phyloP scores from a whole-genome alignment of 2,113 vertebrate genomes.

The Benthochromis sp. region DNA sequence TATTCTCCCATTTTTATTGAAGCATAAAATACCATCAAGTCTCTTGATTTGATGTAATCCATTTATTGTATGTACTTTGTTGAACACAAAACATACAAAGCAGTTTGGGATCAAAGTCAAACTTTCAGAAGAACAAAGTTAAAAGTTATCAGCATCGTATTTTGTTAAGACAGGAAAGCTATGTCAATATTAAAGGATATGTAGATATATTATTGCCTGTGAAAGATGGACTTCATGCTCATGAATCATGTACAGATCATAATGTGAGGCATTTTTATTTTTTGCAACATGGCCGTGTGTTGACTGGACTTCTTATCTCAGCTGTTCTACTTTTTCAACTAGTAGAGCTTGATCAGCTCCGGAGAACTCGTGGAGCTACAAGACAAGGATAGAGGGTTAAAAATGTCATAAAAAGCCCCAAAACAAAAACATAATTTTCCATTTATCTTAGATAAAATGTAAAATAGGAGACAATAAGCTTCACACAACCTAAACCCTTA shows the following conservation, averaged over 20 bases:
- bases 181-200: not conserved
- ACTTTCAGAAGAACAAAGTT: not conserved
- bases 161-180: not conserved
- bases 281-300: not conserved
- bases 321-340: accelerated
- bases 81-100: not conserved
- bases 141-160: not conserved
- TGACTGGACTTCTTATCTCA: not conserved
- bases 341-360: not conserved
- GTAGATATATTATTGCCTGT: not conserved
- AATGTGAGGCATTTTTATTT: not conserved
- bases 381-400: not conserved
- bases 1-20: constrained; percentile 76
- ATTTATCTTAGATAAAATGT: not conserved
- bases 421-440: not conserved
- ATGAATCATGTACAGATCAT: not conserved
- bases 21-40: constrained; percentile 59
- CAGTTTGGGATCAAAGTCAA: not conserved
- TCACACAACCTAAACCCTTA: not conserved
- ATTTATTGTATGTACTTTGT: constrained; percentile 39
- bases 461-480: not conserved
- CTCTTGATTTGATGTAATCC: not conserved
- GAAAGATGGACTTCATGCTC: not conserved
- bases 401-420: not conserved
- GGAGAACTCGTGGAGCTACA: constrained; percentile 40